Percentiles rank a stretch among this genome's conserved stretches.
These are phyloP conservation scores for Emmelina monodactyla DNA, from an alignment of 2,888 invertebrate species.

Conservation along the genomic window DNA sequence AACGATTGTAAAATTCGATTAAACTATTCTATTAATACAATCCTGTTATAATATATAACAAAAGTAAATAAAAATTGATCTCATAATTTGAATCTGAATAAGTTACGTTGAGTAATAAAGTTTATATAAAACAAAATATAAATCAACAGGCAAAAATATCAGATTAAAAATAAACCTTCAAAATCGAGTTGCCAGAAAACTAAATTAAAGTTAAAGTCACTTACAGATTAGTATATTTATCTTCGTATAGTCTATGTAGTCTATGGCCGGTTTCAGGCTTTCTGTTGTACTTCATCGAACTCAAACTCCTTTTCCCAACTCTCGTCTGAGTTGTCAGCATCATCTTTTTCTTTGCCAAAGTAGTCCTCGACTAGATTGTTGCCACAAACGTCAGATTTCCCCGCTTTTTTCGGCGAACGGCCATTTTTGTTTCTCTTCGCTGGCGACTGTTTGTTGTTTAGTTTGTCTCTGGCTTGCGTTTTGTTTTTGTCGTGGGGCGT, in stretches of 20 bases:
- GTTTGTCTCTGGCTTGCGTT: conserved; percentile 21
- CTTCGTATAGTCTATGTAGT: conserved; percentile 4
- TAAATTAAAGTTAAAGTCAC: not conserved
- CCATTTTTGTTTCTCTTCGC: conserved; percentile 25
- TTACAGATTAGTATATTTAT: not conserved
- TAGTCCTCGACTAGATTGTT: conserved; percentile 62
- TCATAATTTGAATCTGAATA: too few species aligned
- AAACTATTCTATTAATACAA: too few species aligned
- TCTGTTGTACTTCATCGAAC: conserved; percentile 47
- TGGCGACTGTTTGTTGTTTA: conserved; percentile 9
- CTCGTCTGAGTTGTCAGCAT: conserved; percentile 61
- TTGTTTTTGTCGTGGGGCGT: conserved; percentile 34
- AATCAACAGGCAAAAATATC: too few species aligned
- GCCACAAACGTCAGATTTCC: conserved; percentile 52
- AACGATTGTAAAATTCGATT: too few species aligned
- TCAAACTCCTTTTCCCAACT: conserved; percentile 72
- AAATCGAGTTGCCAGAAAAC: not conserved
- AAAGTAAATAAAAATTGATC: too few species aligned
- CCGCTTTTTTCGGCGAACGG: conserved; percentile 34
- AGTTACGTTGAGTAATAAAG: too few species aligned
- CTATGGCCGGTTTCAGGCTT: conserved; percentile 34
- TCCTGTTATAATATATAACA: too few species aligned
- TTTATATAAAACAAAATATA: too few species aligned
- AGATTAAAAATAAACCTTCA: too few species aligned
- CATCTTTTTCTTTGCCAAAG: conserved; percentile 56